Conservation (phyloP, 1,140 invertebrate species). For the Whitmania pigra region DNA sequence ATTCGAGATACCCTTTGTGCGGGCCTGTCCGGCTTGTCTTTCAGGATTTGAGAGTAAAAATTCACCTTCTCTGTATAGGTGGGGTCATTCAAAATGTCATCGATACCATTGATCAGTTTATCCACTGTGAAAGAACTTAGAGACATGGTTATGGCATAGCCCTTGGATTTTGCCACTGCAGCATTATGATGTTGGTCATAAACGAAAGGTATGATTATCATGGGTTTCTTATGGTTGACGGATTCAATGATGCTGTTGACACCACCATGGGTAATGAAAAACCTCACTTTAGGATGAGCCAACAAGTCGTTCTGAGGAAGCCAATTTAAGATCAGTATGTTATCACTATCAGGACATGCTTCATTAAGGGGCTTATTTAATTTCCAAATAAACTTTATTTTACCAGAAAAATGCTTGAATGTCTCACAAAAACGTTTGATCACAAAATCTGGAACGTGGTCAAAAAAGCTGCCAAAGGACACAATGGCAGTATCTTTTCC, state of each 20-base stretch:
- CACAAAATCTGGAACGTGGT: conserved; percentile 16
- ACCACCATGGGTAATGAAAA: conserved; percentile 14
- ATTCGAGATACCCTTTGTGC: background rate
- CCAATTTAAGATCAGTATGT: background rate
- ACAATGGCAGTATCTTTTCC: background rate
- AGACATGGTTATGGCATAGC: conserved; percentile 9
- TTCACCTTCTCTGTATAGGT: conserved; percentile 9
- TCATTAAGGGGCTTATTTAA: background rate
- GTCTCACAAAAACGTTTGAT: background rate
- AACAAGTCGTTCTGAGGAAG: conserved; percentile 14
- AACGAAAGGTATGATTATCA: background rate
- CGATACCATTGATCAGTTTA: background rate
- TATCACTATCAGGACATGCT: background rate
- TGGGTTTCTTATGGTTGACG: conserved; percentile 1
- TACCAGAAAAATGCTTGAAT: background rate
- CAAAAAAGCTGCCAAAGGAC: conserved; percentile 13
- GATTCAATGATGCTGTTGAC: conserved; percentile 8
- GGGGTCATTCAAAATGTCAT: background rate
- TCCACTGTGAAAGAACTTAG: background rate
- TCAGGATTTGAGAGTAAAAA: background rate
- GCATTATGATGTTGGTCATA: conserved; percentile 1
- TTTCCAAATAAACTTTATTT: background rate
- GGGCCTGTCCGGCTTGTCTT: background rate
- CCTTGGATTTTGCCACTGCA: background rate
- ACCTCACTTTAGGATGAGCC: background rate